Percentiles rank a stretch among this genome's conserved stretches.
These are phyloP conservation scores for Silurus lanzhouensis DNA, from an alignment of 2,797 vertebrate genomes.

Conservation along the genomic window DNA sequence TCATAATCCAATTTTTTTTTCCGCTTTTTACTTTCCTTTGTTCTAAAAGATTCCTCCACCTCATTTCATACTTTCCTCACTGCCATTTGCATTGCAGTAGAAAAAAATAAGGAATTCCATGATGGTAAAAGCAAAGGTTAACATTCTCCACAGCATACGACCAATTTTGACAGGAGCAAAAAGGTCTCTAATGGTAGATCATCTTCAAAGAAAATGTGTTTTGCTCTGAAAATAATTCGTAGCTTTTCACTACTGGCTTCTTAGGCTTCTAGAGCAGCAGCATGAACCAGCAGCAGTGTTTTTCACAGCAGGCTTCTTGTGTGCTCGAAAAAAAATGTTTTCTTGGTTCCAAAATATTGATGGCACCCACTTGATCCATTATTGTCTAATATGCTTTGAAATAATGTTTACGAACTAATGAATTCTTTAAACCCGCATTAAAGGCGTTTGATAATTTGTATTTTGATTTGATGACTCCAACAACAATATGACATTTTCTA, in stretches of 20 bases:
- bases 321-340: conserved; percentile 72
- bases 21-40: conserved; percentile 52
- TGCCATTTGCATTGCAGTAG: conserved; percentile 73
- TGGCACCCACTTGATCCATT: conserved; percentile 73
- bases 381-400: conserved; percentile 78
- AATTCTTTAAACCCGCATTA: conserved; percentile 74
- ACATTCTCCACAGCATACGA: conserved; percentile 81
- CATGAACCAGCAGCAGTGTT: conserved; percentile 78
- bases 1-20: conserved; percentile 42
- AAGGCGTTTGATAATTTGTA: conserved; percentile 70
- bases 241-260: conserved; percentile 80
- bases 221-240: conserved; percentile 83
- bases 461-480: conserved; percentile 65
- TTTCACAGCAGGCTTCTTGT: conserved; percentile 81
- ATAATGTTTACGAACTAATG: conserved; percentile 76
- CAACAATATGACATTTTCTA: conserved; percentile 58
- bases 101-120: conserved; percentile 74
- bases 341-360: conserved; percentile 76
- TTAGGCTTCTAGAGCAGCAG: conserved; percentile 78
- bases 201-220: conserved; percentile 84
- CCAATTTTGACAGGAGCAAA: conserved; percentile 81
- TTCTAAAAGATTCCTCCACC: conserved; percentile 73
- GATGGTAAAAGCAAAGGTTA: conserved; percentile 82
- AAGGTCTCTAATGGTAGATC: conserved; percentile 79
- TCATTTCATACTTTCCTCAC: conserved; percentile 68